Percentiles rank a stretch among this genome's conserved stretches.
Evolutionary conservation across 2,888 invertebrate genomes (phyloP).

Genomic region (Ochropleura plecta): DNA sequence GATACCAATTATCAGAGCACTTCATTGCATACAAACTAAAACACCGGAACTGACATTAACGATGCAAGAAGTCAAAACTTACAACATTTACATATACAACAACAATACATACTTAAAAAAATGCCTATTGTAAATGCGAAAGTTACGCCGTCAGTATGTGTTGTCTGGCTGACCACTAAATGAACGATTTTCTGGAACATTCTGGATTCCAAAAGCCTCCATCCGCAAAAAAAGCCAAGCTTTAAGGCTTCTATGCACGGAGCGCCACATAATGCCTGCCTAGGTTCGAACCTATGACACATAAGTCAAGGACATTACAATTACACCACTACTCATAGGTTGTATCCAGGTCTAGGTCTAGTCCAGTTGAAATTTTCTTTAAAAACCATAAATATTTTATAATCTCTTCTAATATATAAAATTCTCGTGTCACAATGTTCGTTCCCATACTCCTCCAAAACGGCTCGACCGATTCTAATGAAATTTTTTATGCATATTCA

Average conservation of each 20-base stretch:
- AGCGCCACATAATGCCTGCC: too few species aligned
- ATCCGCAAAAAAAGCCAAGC: too few species aligned
- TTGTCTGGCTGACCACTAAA: not conserved
- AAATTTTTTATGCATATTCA: too few species aligned
- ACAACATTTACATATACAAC: slow-evolving; percentile 51
- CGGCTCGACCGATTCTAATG: too few species aligned
- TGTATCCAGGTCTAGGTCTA: too few species aligned
- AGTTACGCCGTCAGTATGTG: not conserved
- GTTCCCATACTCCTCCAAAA: too few species aligned
- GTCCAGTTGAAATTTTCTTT: too few species aligned
- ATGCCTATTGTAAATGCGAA: not conserved
- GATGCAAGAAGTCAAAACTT: slow-evolving; percentile 49
- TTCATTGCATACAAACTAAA: slow-evolving; percentile 46
- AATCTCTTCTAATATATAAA: too few species aligned
- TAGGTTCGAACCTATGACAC: not conserved
- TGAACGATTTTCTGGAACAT: not conserved
- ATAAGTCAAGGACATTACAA: not conserved
- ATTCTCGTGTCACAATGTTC: too few species aligned
- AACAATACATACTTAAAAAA: slow-evolving; percentile 21
- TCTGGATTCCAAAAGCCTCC: not conserved
- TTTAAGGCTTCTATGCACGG: too few species aligned
- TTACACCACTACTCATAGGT: too few species aligned
- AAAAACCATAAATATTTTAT: too few species aligned
- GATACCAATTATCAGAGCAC: slow-evolving; percentile 8
- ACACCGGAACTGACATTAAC: slow-evolving; percentile 55